phyloP scores from a whole-genome alignment of 2,797 vertebrate species.

The Holocentrus rufus region DNA sequence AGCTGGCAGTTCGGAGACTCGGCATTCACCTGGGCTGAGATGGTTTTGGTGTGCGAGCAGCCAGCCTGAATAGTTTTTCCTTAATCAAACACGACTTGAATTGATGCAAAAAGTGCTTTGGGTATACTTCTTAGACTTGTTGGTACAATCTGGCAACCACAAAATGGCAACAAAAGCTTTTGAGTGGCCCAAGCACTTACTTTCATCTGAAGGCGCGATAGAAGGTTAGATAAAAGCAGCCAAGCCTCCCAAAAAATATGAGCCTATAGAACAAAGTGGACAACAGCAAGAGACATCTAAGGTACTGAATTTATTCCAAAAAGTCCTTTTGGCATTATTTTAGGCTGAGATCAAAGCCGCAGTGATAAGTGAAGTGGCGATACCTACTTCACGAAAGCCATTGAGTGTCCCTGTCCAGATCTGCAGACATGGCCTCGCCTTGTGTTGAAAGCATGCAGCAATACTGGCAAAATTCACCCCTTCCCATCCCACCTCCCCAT shows the following conservation, averaged over 20 bases:
- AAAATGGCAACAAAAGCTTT: conserved; percentile 74
- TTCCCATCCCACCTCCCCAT: background rate
- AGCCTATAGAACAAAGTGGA: conserved; percentile 83
- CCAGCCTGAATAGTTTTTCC: conserved; percentile 8
- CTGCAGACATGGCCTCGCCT: conserved; percentile 39
- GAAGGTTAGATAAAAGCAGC: conserved; percentile 86
- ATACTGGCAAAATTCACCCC: conserved; percentile 28
- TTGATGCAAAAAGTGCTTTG: conserved; percentile 39
- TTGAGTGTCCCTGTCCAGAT: conserved; percentile 55
- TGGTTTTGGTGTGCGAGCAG: conserved; percentile 4
- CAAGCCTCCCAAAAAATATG: conserved; percentile 76
- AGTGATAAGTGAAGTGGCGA: conserved; percentile 66
- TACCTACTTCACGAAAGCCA: conserved; percentile 57
- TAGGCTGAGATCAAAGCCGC: conserved; percentile 82
- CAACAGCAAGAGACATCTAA: conserved; percentile 82
- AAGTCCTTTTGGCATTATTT: conserved; percentile 76
- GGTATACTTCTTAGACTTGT: conserved; percentile 41
- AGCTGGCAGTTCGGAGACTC: background rate
- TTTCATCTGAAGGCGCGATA: conserved; percentile 83
- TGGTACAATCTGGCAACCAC: conserved; percentile 64
- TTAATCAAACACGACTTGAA: conserved; percentile 42
- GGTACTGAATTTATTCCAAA: conserved; percentile 79
- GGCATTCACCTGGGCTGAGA: conserved; percentile 4
- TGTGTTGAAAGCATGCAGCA: conserved; percentile 59
- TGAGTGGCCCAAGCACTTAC: conserved; percentile 71